Base-by-base conservation (phyloP, 2,888 invertebrate genomes). In the Epicampocera succincta region DNA sequence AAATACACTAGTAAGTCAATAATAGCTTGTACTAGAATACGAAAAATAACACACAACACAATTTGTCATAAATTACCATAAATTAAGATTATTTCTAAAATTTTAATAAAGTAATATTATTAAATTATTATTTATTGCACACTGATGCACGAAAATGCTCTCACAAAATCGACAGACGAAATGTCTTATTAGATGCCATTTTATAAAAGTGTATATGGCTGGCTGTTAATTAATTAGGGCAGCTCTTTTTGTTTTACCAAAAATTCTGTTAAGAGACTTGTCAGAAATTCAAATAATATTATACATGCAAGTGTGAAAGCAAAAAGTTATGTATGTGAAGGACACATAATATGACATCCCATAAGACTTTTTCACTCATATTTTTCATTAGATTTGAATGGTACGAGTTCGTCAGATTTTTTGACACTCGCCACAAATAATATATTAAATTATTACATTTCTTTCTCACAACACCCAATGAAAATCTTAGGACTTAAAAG, bases 41-140 rank as follows among this genome's bases (percentile, higher is more conserved):
- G 21, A 13, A 9, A 54, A 29, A 1, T 15, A 29, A 54, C 25
- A 17, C 15, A 38, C 29, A 65, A 33, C 42, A 25, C 29, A 50
- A 71, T 77, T 71, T 66, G 52, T 60, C 63, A 82, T 74, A 71
- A 77, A 74, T 82, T 82, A 60, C 33, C 82, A 82, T 82, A 61
- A 78, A 82, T 82, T 82, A 82, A 66, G 12, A 54, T 68, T 50
- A 61, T 11, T 25, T 46, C 56, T 63, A n/a, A 25, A 44, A 69
- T 69, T 50, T 80, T 50, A 69, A 80, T 52, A n/a, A 79, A 71
- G 38, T 44, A 42, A 74, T 74, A 69, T 50, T 68, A 40, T 12
- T 33, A 6, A 33, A 8, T 33, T 4, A 6, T 40, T 33, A 38
- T 61, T 61, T 50, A 58, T 63, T 52, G 15, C 25, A 38, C 52